These are phyloP conservation scores for Phymatocera aterrima DNA, from an alignment of 2,888 invertebrate genomes.

Conservation along the genomic window DNA sequence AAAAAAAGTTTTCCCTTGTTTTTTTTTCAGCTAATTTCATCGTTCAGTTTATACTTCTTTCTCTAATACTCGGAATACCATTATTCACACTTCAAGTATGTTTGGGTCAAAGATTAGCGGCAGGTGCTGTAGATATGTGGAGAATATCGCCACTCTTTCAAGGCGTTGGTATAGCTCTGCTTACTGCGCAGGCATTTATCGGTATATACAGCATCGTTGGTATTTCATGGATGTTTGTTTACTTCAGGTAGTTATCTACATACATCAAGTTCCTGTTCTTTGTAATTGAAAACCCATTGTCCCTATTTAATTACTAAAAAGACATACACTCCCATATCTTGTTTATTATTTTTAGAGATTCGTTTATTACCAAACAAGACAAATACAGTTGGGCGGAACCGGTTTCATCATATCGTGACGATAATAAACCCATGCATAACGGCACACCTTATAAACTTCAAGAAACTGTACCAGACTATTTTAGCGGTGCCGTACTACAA, in stretches of 20 bases:
- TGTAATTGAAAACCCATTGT: too few species aligned
- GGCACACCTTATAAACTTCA: constrained; percentile 78
- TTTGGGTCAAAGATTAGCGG: constrained; percentile 88
- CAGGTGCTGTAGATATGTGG: constrained; percentile 96
- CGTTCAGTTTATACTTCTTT: constrained; percentile 90
- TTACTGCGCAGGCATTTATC: constrained; percentile 87
- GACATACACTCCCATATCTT: too few species aligned
- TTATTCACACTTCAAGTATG: constrained; percentile 90
- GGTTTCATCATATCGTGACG: constrained; percentile 82
- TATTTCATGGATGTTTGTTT: constrained; percentile 94
- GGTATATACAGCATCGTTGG: constrained; percentile 93
- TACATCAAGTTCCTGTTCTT: too few species aligned
- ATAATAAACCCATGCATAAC: constrained; percentile 72
- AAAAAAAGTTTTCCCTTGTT: constrained; percentile 44
- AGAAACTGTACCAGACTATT: constrained; percentile 90
- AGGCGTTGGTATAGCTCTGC: constrained; percentile 90
- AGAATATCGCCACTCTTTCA: constrained; percentile 93
- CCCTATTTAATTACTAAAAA: too few species aligned
- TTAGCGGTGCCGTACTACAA: constrained; percentile 89
- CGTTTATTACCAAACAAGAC: constrained; percentile 88
- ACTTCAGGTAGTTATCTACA: constrained; percentile 77
- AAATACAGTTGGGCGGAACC: constrained; percentile 89
- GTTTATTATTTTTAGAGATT: constrained; percentile 77
- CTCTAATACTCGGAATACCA: constrained; percentile 89
- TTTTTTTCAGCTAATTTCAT: constrained; percentile 86